Conservation (phyloP, 2,113 vertebrate species). For the Tyrannus savana region DNA sequence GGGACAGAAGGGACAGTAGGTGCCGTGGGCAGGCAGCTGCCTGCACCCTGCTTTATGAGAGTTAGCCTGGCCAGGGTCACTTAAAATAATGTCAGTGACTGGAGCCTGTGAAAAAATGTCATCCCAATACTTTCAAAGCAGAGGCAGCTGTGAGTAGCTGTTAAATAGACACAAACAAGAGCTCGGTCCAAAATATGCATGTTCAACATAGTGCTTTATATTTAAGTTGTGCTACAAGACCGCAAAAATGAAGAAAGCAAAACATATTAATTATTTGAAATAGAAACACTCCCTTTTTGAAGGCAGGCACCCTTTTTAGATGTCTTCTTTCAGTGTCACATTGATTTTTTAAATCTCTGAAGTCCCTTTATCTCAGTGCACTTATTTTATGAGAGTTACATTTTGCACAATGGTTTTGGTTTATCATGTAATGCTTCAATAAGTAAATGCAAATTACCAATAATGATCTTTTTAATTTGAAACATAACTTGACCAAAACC, state of each 20-base stretch:
- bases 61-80: background rate
- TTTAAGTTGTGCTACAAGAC: constrained; percentile 75
- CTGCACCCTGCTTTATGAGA: too few relatives aligned
- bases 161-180: constrained; percentile 88
- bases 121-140: constrained; percentile 84
- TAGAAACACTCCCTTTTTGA: background rate
- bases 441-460: constrained; percentile 22
- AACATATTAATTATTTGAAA: constrained; percentile 49
- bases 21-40: background rate
- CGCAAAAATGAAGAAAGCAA: constrained; percentile 74
- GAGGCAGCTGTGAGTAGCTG: constrained; percentile 91
- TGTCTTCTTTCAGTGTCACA: background rate
- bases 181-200: constrained; percentile 77
- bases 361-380: constrained; percentile 1
- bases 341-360: constrained; percentile 18
- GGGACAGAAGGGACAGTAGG: background rate
- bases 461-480: constrained; percentile 32
- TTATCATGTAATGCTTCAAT: constrained; percentile 29
- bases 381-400: constrained; percentile 20
- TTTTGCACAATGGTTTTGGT: constrained; percentile 44
- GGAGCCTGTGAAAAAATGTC: constrained; percentile 77
- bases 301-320: background rate
- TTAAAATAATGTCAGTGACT: background rate
- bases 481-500: constrained; percentile 23
- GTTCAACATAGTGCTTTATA: constrained; percentile 73